These are phyloP conservation scores for Metallyticus violacea DNA, from an alignment of 2,888 invertebrate species.

Conservation along the genomic window DNA sequence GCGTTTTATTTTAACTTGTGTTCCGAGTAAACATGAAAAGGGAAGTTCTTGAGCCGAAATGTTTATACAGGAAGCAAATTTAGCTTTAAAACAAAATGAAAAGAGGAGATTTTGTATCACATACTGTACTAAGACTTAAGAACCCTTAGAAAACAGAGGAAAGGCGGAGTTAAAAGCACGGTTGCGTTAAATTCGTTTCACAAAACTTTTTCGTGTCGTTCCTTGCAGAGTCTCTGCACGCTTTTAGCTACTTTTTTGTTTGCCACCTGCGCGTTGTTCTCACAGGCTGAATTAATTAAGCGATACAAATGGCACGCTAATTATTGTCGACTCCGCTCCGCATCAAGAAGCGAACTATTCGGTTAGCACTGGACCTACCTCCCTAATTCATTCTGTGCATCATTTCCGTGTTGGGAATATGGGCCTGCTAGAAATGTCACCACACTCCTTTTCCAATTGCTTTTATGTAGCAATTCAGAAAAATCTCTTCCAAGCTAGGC, in stretches of 20 bases:
- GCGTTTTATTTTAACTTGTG: too few relatives aligned
- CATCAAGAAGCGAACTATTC: neutral
- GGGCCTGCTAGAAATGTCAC: neutral
- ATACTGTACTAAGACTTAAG: neutral
- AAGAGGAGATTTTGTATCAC: neutral
- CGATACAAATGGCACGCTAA: neutral
- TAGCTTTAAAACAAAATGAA: neutral
- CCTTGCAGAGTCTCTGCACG: neutral
- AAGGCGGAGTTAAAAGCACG: neutral
- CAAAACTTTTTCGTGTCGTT: neutral
- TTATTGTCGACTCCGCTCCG: neutral
- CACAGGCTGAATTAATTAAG: neutral
- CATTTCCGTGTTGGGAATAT: neutral
- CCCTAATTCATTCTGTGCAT: neutral
- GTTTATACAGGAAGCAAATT: neutral
- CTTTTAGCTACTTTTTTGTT: neutral
- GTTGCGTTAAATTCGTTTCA: neutral
- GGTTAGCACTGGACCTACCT: neutral
- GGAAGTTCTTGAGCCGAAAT: too few relatives aligned
- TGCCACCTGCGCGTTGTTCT: neutral
- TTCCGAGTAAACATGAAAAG: too few relatives aligned
- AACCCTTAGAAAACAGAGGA: neutral
- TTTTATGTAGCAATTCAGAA: too few relatives aligned
- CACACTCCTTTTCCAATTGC: too few relatives aligned
- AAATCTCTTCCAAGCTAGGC: too few relatives aligned